These are phyloP conservation scores for Paracanthobrama guichenoti DNA, from an alignment of 2,113 vertebrate genomes.

Conservation along the genomic window DNA sequence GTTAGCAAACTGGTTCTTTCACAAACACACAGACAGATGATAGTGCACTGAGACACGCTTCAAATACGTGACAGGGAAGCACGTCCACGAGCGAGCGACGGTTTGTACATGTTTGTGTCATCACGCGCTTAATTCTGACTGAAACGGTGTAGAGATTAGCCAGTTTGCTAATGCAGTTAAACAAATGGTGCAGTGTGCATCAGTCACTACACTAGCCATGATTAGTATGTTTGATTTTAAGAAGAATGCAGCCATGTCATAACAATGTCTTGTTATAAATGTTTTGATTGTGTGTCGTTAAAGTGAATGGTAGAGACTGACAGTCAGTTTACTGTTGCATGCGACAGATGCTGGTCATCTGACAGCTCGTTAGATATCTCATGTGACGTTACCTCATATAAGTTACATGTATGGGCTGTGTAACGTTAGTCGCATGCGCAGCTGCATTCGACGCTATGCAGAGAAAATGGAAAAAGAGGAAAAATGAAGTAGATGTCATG, in stretches of 20 bases:
- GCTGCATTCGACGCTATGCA: not conserved
- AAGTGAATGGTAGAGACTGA: not conserved
- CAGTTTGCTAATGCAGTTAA: not conserved
- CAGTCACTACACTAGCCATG: not conserved
- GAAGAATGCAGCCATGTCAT: not conserved
- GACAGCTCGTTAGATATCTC: not conserved
- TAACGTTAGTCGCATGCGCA: not conserved
- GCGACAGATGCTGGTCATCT: not conserved
- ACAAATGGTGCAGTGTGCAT: not conserved
- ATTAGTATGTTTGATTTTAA: not conserved
- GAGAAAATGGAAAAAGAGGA: not conserved
- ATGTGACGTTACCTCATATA: not conserved
- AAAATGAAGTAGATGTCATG: not conserved
- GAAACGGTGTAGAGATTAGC: not conserved
- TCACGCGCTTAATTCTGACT: not conserved
- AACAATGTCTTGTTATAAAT: not conserved
- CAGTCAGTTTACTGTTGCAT: not conserved
- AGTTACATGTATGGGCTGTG: not conserved
- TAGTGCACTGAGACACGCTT: conserved; percentile 36
- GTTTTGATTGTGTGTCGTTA: not conserved
- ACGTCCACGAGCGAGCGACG: conserved; percentile 67
- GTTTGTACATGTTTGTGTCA: conserved; percentile 65
- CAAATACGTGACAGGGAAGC: conserved; percentile 66
- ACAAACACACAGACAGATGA: not conserved
- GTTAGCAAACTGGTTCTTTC: conserved; percentile 60